Conservation (phyloP, 2,888 invertebrate genomes). For the Hydraecia micacea region DNA sequence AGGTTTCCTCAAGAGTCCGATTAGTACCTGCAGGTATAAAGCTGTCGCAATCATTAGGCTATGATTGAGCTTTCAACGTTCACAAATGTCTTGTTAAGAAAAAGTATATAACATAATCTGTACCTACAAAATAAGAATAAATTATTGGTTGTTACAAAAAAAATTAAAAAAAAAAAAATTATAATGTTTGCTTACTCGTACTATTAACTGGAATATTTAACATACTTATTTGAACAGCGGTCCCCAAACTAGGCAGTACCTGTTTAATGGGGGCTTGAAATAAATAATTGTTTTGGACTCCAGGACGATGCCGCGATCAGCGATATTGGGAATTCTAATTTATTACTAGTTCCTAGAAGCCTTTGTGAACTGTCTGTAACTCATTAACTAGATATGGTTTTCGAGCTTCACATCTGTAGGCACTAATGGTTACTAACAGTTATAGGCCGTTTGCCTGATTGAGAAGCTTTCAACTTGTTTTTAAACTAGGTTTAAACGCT, state of each 20-base stretch:
- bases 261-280: background rate
- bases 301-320: background rate
- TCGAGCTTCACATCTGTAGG: background rate
- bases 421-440: background rate
- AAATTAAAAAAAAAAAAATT: too few relatives aligned
- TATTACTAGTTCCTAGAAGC: conserved; percentile 13
- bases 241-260: background rate
- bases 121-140: background rate
- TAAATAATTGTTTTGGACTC: background rate
- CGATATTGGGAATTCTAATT: conserved; percentile 7
- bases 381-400: conserved; percentile 19
- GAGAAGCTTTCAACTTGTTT: conserved; percentile 9
- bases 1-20: background rate
- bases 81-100: background rate
- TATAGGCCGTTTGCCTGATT: conserved; percentile 5
- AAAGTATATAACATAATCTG: background rate
- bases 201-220: background rate
- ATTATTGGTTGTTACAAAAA: background rate
- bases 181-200: background rate
- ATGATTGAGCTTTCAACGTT: background rate
- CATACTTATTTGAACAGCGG: background rate
- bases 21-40: background rate
- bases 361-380: conserved; percentile 28
- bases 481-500: background rate
- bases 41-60: background rate